Base-by-base conservation (phyloP, 2,113 vertebrate genomes). In the Sturnira hondurensis region DNA sequence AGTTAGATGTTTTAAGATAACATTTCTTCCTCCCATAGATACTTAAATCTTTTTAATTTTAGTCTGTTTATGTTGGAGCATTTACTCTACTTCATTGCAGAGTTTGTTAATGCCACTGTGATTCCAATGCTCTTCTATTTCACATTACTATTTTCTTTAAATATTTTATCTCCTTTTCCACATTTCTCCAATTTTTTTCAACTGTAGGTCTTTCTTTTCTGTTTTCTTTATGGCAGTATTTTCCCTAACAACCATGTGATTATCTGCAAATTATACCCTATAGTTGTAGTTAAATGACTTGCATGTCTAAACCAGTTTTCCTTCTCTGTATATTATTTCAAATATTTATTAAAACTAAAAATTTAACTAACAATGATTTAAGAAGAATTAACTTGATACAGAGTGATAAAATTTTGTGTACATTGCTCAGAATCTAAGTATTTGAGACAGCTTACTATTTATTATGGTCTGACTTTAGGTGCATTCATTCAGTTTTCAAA, bases 141-240 rank as follows among this genome's bases (percentile, higher is more conserved):
- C 71, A 24, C 31, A 58, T 88, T 95, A 74, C 4, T 93, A 67
- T 85, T 90, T 43, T 86, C 41, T 92, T 58, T 74, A 76, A 92
- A 76, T 47, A 13, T 45, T 91, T 92, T 87, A n/a, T 45, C 20
- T 65, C 28, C 50, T 17, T 50, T 50, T 92, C 36, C 43, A 15
- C 80, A 54, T 95, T 89, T 89, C 33, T 56, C 41, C 24, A 89
- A 26, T 43, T 68, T 14, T 81, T 70, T 71, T 65, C 13, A 61
- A 38, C 36, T 94, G 28, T 78, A 85, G 26, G 43, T 68, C 45
- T 38, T 86, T 76, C 7, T 54, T 83, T 47, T 89, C 58, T 52
- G 82, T 43, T 67, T 41, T 13, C 17, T 50, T 85, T 90, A 61
- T 86, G 78, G 63, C 31, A 78, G 3, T 43, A 76, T 86, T 88